Conservation (phyloP, 2,113 vertebrate species). For the Artemisiospiza belli region DNA sequence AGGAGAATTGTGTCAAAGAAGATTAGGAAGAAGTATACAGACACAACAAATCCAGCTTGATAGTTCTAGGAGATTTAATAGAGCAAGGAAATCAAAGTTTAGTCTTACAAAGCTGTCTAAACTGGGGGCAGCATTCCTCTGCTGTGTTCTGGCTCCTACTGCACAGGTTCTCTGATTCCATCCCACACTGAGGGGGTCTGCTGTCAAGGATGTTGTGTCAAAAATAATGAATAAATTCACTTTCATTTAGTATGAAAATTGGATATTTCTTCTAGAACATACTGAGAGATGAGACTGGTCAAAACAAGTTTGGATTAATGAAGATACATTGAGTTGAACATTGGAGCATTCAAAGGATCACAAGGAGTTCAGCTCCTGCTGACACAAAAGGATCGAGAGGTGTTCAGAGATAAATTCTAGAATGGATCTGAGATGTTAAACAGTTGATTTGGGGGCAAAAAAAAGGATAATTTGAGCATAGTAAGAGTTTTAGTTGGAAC, state of each 20-base stretch:
- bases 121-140: neutral
- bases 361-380: neutral
- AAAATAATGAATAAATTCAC: neutral
- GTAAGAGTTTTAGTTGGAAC: neutral
- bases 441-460: neutral
- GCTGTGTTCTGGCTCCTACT: neutral
- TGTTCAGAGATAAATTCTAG: neutral
- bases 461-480: neutral
- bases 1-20: slow-evolving; percentile 16
- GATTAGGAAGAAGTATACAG: neutral
- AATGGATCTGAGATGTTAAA: neutral
- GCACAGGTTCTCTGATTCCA: neutral
- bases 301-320: neutral
- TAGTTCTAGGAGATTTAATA: slow-evolving; percentile 26
- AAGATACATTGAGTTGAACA: neutral
- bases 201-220: neutral
- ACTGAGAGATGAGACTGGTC: neutral
- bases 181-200: accelerated
- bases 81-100: neutral
- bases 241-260: neutral
- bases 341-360: neutral
- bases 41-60: slow-evolving; percentile 1
- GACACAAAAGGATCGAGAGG: neutral
- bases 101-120: neutral
- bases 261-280: neutral